Evolutionary conservation across 2,797 vertebrate genomes (phyloP).

Genomic region (Taenioides sp.): DNA sequence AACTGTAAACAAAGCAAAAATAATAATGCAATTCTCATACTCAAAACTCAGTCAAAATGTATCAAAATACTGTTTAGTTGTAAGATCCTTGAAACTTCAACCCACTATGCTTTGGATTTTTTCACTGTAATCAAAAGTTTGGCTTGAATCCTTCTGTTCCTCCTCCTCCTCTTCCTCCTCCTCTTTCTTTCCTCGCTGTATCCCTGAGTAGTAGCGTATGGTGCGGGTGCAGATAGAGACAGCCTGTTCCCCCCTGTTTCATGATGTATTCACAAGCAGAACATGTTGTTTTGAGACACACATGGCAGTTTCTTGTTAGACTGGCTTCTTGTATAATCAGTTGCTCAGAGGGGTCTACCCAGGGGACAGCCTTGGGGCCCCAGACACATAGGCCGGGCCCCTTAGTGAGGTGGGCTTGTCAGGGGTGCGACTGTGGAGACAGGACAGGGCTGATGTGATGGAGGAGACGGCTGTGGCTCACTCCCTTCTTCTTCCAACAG

Average conservation of each 20-base stretch:
- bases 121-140: constrained; percentile 1
- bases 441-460: constrained; percentile 79
- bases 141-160: constrained; percentile 21
- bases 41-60: background rate
- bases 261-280: constrained; percentile 63
- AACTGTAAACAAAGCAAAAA: background rate
- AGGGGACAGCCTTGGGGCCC: constrained; percentile 47
- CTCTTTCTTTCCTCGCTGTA: constrained; percentile 6
- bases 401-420: constrained; percentile 51
- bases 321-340: constrained; percentile 70
- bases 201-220: constrained; percentile 25
- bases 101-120: background rate
- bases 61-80: background rate
- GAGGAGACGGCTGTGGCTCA: constrained; percentile 71
- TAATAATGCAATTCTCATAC: background rate
- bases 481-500: constrained; percentile 52
- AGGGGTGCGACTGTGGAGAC: constrained; percentile 69
- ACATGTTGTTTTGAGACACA: constrained; percentile 64
- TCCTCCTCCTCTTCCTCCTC: constrained; percentile 33
- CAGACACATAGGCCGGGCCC: constrained; percentile 50
- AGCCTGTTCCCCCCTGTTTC: constrained; percentile 47
- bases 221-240: constrained; percentile 39
- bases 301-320: constrained; percentile 64
- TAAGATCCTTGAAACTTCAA: constrained; percentile 7
- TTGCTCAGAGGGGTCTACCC: constrained; percentile 53